Evolutionary conservation across 2,888 invertebrate species (phyloP).

Genomic region (Venustoraphidia nigricollis): DNA sequence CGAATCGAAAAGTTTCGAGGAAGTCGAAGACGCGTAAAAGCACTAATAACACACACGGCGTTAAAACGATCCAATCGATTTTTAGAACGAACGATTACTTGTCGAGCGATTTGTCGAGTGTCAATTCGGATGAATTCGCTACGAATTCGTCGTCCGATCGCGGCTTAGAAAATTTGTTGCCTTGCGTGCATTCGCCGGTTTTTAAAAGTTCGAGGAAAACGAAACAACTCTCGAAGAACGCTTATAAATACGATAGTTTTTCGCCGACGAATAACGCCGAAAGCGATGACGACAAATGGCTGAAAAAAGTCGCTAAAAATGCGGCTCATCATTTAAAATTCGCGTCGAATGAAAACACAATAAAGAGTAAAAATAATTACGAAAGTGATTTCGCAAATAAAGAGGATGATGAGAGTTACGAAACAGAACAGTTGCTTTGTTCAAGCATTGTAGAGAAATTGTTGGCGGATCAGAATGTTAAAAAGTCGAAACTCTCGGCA

Average conservation of each 20-base stretch:
- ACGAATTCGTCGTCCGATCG: neutral
- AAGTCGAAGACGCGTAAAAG: slow-evolving; percentile 21
- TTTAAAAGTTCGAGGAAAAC: slow-evolving; percentile 8
- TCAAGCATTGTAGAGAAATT: no score
- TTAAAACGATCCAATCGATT: slow-evolving; percentile 30
- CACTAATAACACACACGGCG: slow-evolving; percentile 33
- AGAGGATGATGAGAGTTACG: no score
- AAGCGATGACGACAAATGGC: no score
- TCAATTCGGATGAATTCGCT: slow-evolving; percentile 21
- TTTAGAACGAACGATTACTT: slow-evolving; percentile 28
- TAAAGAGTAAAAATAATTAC: no score
- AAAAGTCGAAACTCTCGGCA: no score
- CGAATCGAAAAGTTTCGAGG: slow-evolving; percentile 23
- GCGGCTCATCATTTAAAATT: no score
- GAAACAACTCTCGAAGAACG: slow-evolving; percentile 2
- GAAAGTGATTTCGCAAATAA: no score
- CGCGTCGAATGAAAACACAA: no score
- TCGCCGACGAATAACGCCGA: no score
- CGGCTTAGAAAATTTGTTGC: neutral
- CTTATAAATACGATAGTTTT: neutral
- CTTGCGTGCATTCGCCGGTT: neutral
- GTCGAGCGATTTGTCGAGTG: slow-evolving; percentile 26
- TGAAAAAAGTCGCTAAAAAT: no score
- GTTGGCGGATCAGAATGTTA: no score
- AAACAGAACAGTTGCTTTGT: no score